phyloP scores from a whole-genome alignment of 1,140 invertebrate species.

The Stenopsyche tienmushanensis region DNA sequence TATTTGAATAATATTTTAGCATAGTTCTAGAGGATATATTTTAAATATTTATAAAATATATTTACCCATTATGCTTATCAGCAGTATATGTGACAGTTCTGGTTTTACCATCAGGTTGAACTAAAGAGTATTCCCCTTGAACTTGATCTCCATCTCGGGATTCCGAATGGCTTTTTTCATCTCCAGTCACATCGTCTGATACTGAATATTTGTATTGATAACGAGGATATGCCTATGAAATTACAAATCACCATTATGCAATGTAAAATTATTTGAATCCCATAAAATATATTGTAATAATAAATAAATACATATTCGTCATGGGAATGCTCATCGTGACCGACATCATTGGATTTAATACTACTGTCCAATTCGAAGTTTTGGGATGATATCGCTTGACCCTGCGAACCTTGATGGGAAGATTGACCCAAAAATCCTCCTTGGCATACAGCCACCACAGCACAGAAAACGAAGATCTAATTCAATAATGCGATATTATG shows the following conservation, averaged over 20 bases:
- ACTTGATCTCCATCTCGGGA: conserved; percentile 56
- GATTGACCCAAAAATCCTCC: conserved; percentile 8
- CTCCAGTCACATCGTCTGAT: conserved; percentile 57
- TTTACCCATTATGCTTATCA: conserved; percentile 57
- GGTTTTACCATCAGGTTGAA: conserved; percentile 59
- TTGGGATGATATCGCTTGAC: conserved; percentile 20
- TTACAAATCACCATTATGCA: neutral
- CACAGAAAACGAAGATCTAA: conserved; percentile 3
- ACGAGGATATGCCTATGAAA: conserved; percentile 22
- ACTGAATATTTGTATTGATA: conserved; percentile 58
- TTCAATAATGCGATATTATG: neutral
- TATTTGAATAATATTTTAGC: neutral
- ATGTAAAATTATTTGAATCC: neutral
- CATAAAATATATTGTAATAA: neutral
- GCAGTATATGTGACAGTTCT: conserved; percentile 61
- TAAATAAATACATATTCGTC: conserved; percentile 11
- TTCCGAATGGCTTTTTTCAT: conserved; percentile 59
- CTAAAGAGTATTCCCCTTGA: conserved; percentile 56
- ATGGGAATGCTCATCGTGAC: neutral
- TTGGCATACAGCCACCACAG: conserved; percentile 1
- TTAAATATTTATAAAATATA: conserved; percentile 31
- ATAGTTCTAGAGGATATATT: neutral
- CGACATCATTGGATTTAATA: conserved; percentile 4
- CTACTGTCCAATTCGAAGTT: neutral
- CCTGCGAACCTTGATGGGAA: conserved; percentile 3